phyloP scores from a whole-genome alignment of 2,888 invertebrate genomes.

The Drosophila suboccidentalis region DNA sequence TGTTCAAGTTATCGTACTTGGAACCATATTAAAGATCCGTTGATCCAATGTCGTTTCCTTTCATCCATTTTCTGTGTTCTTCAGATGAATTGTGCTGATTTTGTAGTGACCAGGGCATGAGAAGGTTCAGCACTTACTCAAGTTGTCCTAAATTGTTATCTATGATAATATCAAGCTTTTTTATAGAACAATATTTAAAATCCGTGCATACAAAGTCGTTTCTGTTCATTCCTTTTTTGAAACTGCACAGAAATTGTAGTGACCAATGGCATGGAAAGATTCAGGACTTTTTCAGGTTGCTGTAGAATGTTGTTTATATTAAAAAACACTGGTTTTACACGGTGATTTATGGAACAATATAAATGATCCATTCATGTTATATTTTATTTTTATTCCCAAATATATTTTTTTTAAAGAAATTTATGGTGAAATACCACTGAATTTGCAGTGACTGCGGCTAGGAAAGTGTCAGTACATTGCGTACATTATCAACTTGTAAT shows the following conservation, averaged over 20 bases:
- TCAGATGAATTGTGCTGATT: neutral
- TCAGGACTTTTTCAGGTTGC: no score
- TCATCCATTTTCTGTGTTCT: neutral
- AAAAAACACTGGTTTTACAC: no score
- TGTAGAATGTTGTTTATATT: no score
- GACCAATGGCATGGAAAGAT: neutral
- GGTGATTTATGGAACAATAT: neutral
- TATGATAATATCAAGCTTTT: no score
- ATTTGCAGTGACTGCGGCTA: no score
- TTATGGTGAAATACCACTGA: no score
- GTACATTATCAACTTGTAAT: no score
- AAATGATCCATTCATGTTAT: neutral
- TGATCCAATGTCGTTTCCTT: neutral
- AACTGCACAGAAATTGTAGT: neutral
- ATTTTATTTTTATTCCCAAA: neutral
- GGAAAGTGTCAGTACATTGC: no score
- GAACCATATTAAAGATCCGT: slow-evolving; percentile 1
- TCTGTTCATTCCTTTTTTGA: neutral
- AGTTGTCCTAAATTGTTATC: no score
- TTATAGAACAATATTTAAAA: neutral
- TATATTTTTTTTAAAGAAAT: no score
- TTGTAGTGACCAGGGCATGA: neutral
- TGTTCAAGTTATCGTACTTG: neutral
- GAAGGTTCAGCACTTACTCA: neutral
- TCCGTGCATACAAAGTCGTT: neutral